Conservation (phyloP, 2,888 invertebrate genomes). For the Xiphydria camelus region DNA sequence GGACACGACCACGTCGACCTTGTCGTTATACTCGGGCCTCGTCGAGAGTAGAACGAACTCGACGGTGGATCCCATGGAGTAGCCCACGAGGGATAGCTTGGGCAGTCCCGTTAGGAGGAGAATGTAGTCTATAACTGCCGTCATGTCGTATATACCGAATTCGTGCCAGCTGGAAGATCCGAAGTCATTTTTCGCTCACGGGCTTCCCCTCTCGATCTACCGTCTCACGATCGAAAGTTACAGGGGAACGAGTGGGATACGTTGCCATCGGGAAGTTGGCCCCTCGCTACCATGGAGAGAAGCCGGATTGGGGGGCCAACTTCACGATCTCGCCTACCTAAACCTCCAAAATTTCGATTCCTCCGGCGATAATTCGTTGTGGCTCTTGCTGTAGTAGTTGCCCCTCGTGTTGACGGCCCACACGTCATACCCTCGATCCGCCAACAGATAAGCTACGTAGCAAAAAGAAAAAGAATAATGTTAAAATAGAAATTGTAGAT, state of each 20-base stretch:
- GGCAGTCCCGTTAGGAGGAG: slow-evolving; percentile 60
- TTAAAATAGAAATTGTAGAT: no score
- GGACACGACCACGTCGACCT: slow-evolving; percentile 66
- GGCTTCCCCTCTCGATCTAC: no score
- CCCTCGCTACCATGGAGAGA: no score
- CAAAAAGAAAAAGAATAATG: no score
- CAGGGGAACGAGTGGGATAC: no score
- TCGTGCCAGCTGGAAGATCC: slow-evolving; percentile 88
- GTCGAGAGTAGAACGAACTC: slow-evolving; percentile 71
- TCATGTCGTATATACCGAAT: slow-evolving; percentile 81
- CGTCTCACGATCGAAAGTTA: no score
- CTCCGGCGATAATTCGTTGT: no score
- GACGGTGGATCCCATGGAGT: slow-evolving; percentile 87
- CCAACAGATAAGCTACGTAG: slow-evolving; percentile 54
- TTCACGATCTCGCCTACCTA: not conserved
- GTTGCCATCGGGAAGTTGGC: not conserved
- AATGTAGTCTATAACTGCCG: slow-evolving; percentile 78
- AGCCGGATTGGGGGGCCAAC: no score
- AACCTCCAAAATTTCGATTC: no score
- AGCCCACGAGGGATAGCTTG: slow-evolving; percentile 77
- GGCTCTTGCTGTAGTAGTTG: slow-evolving; percentile 61
- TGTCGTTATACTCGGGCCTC: slow-evolving; percentile 69
- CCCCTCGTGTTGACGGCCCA: slow-evolving; percentile 67
- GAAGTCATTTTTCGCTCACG: no score
- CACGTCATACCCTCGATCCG: slow-evolving; percentile 55